phyloP scores from a whole-genome alignment of 2,113 vertebrate genomes.

The Murina feae region DNA sequence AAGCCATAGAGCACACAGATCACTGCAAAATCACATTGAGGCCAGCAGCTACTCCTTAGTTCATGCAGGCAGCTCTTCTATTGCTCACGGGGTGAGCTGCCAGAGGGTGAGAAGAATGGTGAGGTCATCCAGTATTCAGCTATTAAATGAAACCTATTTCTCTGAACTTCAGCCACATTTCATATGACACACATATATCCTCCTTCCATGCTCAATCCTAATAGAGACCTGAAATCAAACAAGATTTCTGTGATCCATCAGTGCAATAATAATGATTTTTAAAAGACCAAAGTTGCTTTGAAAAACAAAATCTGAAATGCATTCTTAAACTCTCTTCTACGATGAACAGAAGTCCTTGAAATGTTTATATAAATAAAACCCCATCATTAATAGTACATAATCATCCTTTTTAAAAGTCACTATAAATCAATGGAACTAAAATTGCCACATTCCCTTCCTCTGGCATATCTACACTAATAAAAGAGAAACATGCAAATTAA shows the following conservation, averaged over 20 bases:
- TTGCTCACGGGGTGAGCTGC: neutral
- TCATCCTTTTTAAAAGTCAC: constrained; percentile 6
- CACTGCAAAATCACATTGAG: constrained; percentile 58
- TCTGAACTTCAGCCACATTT: constrained; percentile 59
- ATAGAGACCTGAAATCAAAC: constrained; percentile 41
- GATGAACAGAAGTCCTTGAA: neutral
- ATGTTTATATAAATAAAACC: neutral
- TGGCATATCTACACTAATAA: too few relatives aligned
- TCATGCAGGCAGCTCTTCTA: neutral
- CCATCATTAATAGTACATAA: neutral
- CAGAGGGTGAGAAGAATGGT: neutral
- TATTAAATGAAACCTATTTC: constrained; percentile 65
- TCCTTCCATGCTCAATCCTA: neutral
- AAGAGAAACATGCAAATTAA: too few relatives aligned
- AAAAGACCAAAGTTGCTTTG: neutral
- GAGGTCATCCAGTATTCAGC: constrained; percentile 4
- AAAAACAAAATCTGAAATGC: neutral
- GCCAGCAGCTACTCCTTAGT: neutral
- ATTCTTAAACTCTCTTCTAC: neutral
- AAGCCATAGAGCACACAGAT: constrained; percentile 37
- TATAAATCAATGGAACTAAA: constrained; percentile 24
- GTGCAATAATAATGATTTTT: neutral
- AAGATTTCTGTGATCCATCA: constrained; percentile 49
- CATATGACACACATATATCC: constrained; percentile 34
- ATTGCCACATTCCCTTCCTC: neutral